Evolutionary conservation across 1,140 invertebrate genomes (phyloP).

Genomic region (Elymnias hypermnestra): DNA sequence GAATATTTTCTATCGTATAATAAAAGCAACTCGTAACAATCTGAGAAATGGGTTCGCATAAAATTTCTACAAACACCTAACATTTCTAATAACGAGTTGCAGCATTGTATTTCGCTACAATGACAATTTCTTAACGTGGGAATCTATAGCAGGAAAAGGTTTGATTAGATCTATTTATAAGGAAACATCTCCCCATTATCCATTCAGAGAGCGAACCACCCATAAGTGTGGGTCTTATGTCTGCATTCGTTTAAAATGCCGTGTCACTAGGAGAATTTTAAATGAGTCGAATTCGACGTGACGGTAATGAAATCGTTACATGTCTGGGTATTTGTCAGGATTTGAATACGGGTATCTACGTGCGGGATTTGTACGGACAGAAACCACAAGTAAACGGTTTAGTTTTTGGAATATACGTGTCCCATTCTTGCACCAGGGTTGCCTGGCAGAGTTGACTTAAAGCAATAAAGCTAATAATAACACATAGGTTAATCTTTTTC

Average conservation of each 20-base stretch:
- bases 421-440: too few species aligned
- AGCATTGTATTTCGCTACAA: constrained; percentile 11
- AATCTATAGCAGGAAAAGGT: constrained; percentile 31
- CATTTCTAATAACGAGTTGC: constrained; percentile 4
- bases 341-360: background rate
- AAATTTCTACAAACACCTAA: background rate
- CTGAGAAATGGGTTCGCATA: background rate
- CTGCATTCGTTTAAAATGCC: constrained; percentile 60
- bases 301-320: constrained; percentile 34
- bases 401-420: too few species aligned
- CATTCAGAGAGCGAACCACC: constrained; percentile 35
- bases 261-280: constrained; percentile 49
- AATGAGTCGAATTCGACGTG: constrained; percentile 53
- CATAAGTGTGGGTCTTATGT: constrained; percentile 34
- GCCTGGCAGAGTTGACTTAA: too few species aligned
- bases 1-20: too few species aligned
- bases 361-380: background rate
- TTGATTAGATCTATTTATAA: constrained; percentile 38
- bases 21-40: too few species aligned
- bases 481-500: too few species aligned
- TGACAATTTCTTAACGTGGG: constrained; percentile 24
- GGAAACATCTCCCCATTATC: constrained; percentile 26
- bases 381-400: too few species aligned
- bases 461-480: too few species aligned
- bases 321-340: constrained; percentile 12